phyloP scores from a whole-genome alignment of 2,113 vertebrate genomes.

The Phylloscopus whistleri region DNA sequence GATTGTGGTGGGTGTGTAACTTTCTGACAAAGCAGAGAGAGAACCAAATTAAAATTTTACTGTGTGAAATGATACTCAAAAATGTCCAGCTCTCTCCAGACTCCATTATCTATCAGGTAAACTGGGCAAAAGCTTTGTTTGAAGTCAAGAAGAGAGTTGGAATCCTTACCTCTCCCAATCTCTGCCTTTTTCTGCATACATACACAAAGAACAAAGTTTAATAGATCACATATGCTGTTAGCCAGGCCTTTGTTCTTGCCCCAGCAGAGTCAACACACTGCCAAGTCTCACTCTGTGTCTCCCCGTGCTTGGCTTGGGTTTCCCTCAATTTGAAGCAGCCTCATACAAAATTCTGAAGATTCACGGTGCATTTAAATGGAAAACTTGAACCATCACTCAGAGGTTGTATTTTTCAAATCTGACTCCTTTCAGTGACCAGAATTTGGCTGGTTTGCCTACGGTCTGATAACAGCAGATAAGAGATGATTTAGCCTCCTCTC shows the following conservation, averaged over 20 bases:
- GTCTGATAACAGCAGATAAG: constrained; percentile 12
- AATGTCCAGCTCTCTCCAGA: background rate
- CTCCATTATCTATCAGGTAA: background rate
- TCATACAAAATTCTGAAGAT: constrained; percentile 20
- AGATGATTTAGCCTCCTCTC: background rate
- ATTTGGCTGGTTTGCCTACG: background rate
- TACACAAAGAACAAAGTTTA: constrained; percentile 50
- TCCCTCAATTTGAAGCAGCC: background rate
- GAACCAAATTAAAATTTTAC: background rate
- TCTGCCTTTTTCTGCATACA: background rate
- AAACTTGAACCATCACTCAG: constrained; percentile 12
- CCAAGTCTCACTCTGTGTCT: constrained; percentile 42
- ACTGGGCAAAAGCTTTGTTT: background rate
- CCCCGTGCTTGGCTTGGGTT: constrained; percentile 3
- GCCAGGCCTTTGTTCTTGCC: constrained; percentile 26
- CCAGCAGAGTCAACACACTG: background rate
- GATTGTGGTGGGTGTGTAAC: background rate
- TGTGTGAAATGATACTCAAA: background rate
- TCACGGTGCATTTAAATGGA: constrained; percentile 11
- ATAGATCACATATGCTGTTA: constrained; percentile 54
- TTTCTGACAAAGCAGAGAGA: background rate
- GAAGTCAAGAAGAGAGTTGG: background rate
- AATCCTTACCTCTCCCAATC: constrained; percentile 14
- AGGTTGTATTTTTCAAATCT: background rate
- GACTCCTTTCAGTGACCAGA: background rate